Evolutionary conservation across 1,140 invertebrate genomes (phyloP).

Genomic region (Heliothis virescens): DNA sequence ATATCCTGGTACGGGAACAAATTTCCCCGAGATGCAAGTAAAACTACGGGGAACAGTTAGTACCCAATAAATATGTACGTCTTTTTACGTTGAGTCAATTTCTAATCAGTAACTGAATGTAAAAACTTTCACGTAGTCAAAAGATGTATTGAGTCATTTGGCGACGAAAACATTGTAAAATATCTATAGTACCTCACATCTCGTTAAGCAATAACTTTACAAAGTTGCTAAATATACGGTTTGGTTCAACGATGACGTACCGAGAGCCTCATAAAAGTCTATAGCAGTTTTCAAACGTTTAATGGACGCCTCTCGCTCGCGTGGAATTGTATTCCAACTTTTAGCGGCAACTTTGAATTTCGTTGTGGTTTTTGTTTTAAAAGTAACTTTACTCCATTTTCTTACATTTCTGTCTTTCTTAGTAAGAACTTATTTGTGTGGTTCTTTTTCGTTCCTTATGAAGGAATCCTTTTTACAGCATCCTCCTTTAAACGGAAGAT

Average conservation of each 20-base stretch:
- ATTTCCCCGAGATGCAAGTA: too few relatives aligned
- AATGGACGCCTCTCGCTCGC: constrained; percentile 60
- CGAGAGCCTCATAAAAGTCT: constrained; percentile 66
- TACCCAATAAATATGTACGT: not conserved
- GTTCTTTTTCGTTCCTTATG: constrained; percentile 16
- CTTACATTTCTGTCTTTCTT: constrained; percentile 22
- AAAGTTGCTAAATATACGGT: constrained; percentile 64
- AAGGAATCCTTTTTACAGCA: constrained; percentile 2
- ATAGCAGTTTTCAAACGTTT: constrained; percentile 68
- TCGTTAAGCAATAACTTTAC: constrained; percentile 56
- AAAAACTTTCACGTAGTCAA: not conserved
- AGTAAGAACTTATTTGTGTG: constrained; percentile 4
- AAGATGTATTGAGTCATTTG: not conserved
- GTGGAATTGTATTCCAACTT: constrained; percentile 60
- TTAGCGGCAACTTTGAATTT: constrained; percentile 56
- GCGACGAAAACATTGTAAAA: constrained; percentile 37
- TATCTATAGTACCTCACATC: constrained; percentile 33
- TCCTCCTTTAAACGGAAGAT: constrained; percentile 6
- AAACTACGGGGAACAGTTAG: too few relatives aligned
- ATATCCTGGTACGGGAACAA: too few relatives aligned
- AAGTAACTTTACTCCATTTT: constrained; percentile 41
- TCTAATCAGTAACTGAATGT: not conserved
- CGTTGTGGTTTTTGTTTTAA: constrained; percentile 53
- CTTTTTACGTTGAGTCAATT: not conserved
- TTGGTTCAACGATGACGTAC: constrained; percentile 57